A percentile compares a stretch with the other conserved stretches of the same genome.
These are phyloP conservation scores for Siniperca knerii DNA, from an alignment of 2,113 vertebrate genomes.

Conservation along the genomic window DNA sequence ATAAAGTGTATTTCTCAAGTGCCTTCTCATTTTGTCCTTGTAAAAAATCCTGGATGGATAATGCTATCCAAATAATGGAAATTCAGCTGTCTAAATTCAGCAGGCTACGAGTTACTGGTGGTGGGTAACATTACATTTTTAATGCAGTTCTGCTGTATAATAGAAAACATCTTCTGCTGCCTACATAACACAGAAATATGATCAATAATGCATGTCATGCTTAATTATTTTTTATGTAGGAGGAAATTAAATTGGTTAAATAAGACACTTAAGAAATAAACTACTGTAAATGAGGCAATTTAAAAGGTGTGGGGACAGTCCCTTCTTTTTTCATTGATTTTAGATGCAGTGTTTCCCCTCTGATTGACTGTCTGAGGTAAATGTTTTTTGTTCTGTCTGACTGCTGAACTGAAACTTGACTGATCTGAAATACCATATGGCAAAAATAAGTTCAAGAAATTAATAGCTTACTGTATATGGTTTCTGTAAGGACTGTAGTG, in stretches of 20 bases:
- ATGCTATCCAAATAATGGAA: slow-evolving; percentile 10
- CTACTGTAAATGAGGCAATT: neutral
- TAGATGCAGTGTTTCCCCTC: too few species aligned
- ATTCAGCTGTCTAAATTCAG: neutral
- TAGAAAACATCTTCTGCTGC: neutral
- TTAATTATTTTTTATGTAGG: neutral
- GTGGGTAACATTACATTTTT: slow-evolving; percentile 1
- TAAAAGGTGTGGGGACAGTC: neutral
- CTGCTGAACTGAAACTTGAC: neutral
- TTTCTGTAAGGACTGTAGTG: neutral
- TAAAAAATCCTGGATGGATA: neutral
- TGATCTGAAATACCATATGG: neutral
- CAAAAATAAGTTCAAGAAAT: neutral
- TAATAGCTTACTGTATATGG: neutral
- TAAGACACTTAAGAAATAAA: neutral
- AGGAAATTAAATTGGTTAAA: slow-evolving; percentile 4
- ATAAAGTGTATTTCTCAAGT: neutral
- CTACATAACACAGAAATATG: slow-evolving; percentile 1
- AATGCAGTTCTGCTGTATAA: neutral
- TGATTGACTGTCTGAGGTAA: too few species aligned
- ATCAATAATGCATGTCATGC: slow-evolving; percentile 20
- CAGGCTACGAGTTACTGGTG: neutral
- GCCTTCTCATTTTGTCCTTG: neutral
- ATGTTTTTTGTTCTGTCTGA: too few species aligned
- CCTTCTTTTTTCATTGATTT: neutral